Conservation (phyloP, 2,113 vertebrate species). For the Hippocampus guttulatus region DNA sequence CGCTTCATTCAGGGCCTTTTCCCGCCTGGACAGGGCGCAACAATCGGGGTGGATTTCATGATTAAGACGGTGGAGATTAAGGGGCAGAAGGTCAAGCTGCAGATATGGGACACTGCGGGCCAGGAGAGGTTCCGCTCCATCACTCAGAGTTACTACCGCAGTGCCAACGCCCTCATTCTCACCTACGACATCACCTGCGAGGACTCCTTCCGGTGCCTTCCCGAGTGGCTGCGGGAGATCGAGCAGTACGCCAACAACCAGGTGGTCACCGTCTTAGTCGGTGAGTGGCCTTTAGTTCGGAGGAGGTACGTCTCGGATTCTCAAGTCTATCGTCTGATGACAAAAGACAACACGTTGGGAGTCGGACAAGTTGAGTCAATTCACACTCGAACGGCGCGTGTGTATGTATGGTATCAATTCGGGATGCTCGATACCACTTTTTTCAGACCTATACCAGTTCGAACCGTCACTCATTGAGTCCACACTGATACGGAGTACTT, state of each 20-base stretch:
- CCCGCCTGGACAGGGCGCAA: slow-evolving; percentile 97
- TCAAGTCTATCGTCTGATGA: too few species aligned
- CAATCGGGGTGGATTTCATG: slow-evolving; percentile 99
- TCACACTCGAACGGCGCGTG: too few species aligned
- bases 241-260: slow-evolving; percentile 98
- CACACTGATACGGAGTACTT: too few species aligned
- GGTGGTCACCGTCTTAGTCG: slow-evolving; percentile 96
- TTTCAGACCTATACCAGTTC: too few species aligned
- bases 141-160: slow-evolving; percentile 98
- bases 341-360: too few species aligned
- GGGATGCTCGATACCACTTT: too few species aligned
- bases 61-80: slow-evolving; percentile 99
- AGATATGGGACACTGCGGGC: slow-evolving; percentile 99
- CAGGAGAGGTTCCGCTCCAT: slow-evolving; percentile 98
- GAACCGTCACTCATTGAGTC: too few species aligned
- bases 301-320: too few species aligned
- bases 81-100: slow-evolving; percentile 98
- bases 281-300: slow-evolving; percentile 69
- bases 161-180: slow-evolving; percentile 94
- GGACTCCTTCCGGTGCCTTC: slow-evolving; percentile 97
- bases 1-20: slow-evolving; percentile 84
- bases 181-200: slow-evolving; percentile 99
- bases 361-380: too few species aligned
- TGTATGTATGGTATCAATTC: too few species aligned
- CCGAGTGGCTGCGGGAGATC: slow-evolving; percentile 96